These are phyloP conservation scores for Adineta ricciae DNA, from an alignment of 2,888 invertebrate species.

Conservation along the genomic window DNA sequence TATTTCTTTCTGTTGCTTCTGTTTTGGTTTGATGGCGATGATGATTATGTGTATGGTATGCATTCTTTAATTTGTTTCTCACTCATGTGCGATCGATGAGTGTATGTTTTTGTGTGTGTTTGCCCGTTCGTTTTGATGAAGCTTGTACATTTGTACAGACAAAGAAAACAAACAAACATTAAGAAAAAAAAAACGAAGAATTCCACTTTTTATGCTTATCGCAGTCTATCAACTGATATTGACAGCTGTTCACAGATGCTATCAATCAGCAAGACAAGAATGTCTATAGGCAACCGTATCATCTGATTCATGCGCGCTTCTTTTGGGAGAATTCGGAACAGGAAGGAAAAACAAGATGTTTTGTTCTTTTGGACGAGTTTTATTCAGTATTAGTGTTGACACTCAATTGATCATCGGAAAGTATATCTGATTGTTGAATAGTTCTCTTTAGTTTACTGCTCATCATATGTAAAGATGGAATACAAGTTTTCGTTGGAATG, in stretches of 20 bases:
- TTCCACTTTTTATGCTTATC: not conserved
- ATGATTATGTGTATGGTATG: not conserved
- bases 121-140: constrained; percentile 13
- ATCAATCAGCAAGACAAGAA: not conserved
- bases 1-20: not conserved
- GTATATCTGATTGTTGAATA: not conserved
- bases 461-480: not conserved
- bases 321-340: not conserved
- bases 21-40: not conserved
- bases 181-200: not conserved
- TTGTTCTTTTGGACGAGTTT: too few species aligned
- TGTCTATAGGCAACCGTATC: not conserved
- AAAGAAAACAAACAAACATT: not conserved
- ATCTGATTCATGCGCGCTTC: not conserved
- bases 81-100: not conserved
- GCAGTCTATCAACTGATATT: not conserved
- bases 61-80: not conserved
- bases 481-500: not conserved
- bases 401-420: not conserved
- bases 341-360: not conserved
- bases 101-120: not conserved
- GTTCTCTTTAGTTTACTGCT: not conserved
- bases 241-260: not conserved
- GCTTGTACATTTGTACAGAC: constrained; percentile 20
- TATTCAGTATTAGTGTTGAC: not conserved